Base-by-base conservation (phyloP, 2,113 vertebrate genomes). In the Syngnathus floridae region DNA sequence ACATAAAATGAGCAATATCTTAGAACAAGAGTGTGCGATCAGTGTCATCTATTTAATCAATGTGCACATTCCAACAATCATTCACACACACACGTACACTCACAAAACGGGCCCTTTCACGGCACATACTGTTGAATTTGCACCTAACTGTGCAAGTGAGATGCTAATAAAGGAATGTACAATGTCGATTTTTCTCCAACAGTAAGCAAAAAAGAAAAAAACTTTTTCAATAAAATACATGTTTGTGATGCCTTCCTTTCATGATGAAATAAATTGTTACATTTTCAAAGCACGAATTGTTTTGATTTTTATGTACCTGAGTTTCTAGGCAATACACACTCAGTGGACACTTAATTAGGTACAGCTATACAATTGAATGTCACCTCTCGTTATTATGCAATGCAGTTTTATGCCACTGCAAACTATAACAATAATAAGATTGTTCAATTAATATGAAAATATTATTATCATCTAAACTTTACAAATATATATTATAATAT, bases 231-330 rank as follows among this genome's bases (percentile, higher is more conserved):
- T n/a, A 37, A 58, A 26, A 7, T 31, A 31, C 7, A 16, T 7
- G 4, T 65, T 45, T 57, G 12, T 65, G 43, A 48, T 68, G 19
- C 1, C 46, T 57, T 61, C 13, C 13, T 21, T 37, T 37, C 37
- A 43, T 54, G 43, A 49, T 58, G 0, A 72, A 77, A 57, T 58
- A 59, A 58, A 62, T 65, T 40, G 3, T 59, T n/a, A 5, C 65
- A 45, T 13, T 38, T 57, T 62, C 21, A 21, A 59, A 65, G 52
- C 17, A 48, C 35, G 45, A 16, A 16, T 17, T 3, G 43, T 35
- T 51, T 17, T 45, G 1, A 1, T 62, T 35, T 17, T 37, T 1
- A 52, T 6, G n/a, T 26, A 5, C n/a, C 51, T 4, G 9, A 54
- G 19, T 52, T 48, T 40, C 26, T 45, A 31, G 62, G 19, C 2